phyloP scores from a whole-genome alignment of 2,888 invertebrate genomes.

The Meiosimyza platycephala region DNA sequence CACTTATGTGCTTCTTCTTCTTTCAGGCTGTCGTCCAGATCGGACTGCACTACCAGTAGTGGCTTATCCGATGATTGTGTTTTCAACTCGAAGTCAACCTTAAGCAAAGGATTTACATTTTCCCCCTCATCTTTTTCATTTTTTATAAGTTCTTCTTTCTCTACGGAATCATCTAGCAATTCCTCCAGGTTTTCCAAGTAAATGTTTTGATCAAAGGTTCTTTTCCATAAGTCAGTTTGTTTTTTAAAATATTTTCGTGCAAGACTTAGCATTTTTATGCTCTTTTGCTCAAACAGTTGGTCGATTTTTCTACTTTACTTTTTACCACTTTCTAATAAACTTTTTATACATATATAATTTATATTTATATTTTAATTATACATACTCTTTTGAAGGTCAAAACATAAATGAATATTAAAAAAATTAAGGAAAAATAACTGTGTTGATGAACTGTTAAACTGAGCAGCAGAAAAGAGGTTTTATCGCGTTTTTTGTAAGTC shows the following conservation, averaged over 20 bases:
- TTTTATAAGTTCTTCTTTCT: constrained; percentile 66
- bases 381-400: too few relatives aligned
- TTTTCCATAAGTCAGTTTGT: constrained; percentile 57
- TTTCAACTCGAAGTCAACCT: constrained; percentile 54
- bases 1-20: constrained; percentile 71
- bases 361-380: too few relatives aligned
- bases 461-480: too few relatives aligned
- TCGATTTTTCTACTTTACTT: constrained; percentile 42
- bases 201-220: constrained; percentile 56
- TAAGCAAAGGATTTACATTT: constrained; percentile 57
- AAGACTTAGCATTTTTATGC: constrained; percentile 51
- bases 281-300: constrained; percentile 44
- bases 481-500: too few relatives aligned
- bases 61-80: constrained; percentile 59
- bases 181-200: constrained; percentile 56
- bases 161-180: constrained; percentile 72
- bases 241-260: constrained; percentile 53
- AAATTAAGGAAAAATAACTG: too few relatives aligned
- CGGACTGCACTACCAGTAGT: constrained; percentile 69
- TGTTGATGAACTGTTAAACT: too few relatives aligned
- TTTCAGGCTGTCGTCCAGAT: constrained; percentile 72
- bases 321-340: background rate
- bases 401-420: too few relatives aligned
- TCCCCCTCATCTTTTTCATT: constrained; percentile 68
- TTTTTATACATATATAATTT: background rate